Base-by-base conservation (phyloP, 2,797 vertebrate genomes). In the Oreochromis grahami region DNA sequence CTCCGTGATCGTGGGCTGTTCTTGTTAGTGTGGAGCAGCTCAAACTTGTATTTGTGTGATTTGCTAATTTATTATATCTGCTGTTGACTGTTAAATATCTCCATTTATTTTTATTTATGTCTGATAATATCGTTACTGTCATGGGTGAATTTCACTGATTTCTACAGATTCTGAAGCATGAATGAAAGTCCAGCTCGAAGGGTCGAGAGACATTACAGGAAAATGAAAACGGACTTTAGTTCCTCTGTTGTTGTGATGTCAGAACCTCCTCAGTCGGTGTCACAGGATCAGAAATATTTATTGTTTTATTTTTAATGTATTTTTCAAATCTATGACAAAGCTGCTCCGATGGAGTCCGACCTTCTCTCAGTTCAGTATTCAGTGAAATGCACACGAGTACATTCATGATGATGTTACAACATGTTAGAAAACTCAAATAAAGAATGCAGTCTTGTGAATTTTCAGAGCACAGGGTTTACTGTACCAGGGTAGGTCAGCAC, bases 301-400 rank as follows among this genome's bases (percentile, higher is more conserved):
- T 45, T 45, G 5, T 43, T 43, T 0, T 21, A 26, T 70, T 45
- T 14, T 68, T 0, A 3, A 26, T 26, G 9, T 43, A 0, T 10
- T 43, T 70, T 26, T 70, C 41, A 60, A 34, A 7, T 17, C 11
- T 1, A 19, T 36, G 32, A 60, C 0, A 9, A 34, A 60, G 55
- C 26, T 0, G 26, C 60, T 65, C 60, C 1, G 11, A 68, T 68
- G 63, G 15, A 41, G 14, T 3, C 21, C 12, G 0, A 5, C 14
- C 38, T 70, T 0, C 8, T 70, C 21, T 43, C 38, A 43, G 38
- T 26, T 70, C 21, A 34, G 56, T 11, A 19, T 17, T 60, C 3
- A 43, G 36, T 70, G 41, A 70, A 41, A 65, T 41, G 21, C 36
- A 43, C 0, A 0, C 3, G 13, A 43, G 63, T 6, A 1, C 0